Base-by-base conservation (phyloP, 2,113 vertebrate genomes). In the Pandion haliaetus region DNA sequence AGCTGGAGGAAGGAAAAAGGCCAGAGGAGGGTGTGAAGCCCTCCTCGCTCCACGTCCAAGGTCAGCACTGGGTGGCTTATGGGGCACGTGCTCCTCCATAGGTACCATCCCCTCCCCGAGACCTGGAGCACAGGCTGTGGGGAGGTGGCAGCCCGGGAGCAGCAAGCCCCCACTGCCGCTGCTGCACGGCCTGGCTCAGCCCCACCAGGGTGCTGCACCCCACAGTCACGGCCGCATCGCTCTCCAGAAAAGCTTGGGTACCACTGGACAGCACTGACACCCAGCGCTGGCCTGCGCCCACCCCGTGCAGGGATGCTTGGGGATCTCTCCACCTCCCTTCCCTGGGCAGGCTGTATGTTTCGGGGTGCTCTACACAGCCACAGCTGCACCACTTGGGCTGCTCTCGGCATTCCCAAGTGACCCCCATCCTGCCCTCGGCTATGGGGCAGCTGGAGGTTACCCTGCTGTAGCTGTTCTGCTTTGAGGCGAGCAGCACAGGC, bases 141-240 rank as follows among this genome's bases (percentile, higher is more conserved):
- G 18, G 17, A n/a, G 17, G 20, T 18, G 40, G 24, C 54, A 45
- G 72, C 72, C 72, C 11, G 2, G 40, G 70, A 40, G n/a, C 45
- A 38, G 47, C 34, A 5, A 21, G 49, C 25, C 34, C 34, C n/a
- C 5, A 5, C 16, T 13, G 45, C 23, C 12, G 9, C 21, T 14
- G 44, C 7, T 1, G 44, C 15, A 32, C 47, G 32, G 45, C 23
- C n/a, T 7, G 47, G 45, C 47, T 25, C 59, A 79, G 58, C 59
- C 82, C 50, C 49, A n/a, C 29, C 1, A 5, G 16, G 67, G 58
- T 31, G 69, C 62, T 24, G 61, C 63, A 45, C 20, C 63, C 40
- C 40, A 21, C 57, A 12, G 11, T 3, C 40, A 15, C 0, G 1
- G 40, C 19, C 10, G 14, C 67, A 32, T 4, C 3, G 2, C 24